These are phyloP conservation scores for Anguilla anguilla DNA, from an alignment of 2,797 vertebrate species.

Conservation along the genomic window DNA sequence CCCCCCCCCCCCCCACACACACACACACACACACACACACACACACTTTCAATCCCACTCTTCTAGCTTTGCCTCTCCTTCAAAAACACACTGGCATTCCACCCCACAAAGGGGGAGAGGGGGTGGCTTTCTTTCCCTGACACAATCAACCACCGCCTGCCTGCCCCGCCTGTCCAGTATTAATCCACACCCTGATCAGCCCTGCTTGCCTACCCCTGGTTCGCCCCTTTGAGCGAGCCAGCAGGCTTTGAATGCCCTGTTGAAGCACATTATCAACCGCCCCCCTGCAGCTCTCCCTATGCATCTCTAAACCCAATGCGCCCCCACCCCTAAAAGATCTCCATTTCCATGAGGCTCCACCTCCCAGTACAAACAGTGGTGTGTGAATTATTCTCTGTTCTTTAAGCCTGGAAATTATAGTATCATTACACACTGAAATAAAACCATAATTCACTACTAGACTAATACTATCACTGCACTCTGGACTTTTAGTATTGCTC, in stretches of 20 bases:
- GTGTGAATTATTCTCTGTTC: conserved; percentile 39
- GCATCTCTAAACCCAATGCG: conserved; percentile 27
- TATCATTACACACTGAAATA: neutral
- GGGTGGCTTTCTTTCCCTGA: conserved; percentile 27
- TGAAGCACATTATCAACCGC: conserved; percentile 62
- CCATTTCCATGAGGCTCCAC: conserved; percentile 38
- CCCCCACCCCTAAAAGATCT: conserved; percentile 18
- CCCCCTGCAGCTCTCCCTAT: conserved; percentile 49
- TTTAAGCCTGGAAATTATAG: neutral
- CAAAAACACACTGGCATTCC: conserved; percentile 53
- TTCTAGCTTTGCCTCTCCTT: conserved; percentile 27
- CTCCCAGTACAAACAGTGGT: conserved; percentile 46
- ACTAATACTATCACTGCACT: neutral
- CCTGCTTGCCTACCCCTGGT: conserved; percentile 48
- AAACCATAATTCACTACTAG: no score
- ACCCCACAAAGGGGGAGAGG: conserved; percentile 49
- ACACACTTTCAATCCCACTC: neutral
- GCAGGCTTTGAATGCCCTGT: conserved; percentile 61
- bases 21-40: no score
- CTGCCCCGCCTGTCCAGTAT: conserved; percentile 47
- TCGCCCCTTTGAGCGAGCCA: conserved; percentile 50
- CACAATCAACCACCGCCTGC: conserved; percentile 38
- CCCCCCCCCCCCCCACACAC: no score
- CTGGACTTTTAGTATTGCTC: neutral
- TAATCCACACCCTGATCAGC: conserved; percentile 49